phyloP scores from a whole-genome alignment of 2,888 invertebrate genomes.

The Priocnemis perturbator region DNA sequence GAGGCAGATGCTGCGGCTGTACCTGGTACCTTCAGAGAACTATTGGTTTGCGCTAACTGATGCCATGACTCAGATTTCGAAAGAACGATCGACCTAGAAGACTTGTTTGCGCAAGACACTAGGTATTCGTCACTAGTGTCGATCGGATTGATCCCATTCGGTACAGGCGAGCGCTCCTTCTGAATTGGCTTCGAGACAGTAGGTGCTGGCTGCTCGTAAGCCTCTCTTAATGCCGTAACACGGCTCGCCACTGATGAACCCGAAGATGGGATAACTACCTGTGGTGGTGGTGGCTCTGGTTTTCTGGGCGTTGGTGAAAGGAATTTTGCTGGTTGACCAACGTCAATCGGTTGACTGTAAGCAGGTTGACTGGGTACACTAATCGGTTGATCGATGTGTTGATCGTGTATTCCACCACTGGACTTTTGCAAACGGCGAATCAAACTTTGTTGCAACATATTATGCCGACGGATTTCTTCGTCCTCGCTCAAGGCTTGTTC shows the following conservation, averaged over 20 bases:
- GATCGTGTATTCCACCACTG: conserved; percentile 36
- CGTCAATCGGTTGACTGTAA: background rate
- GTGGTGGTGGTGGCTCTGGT: background rate
- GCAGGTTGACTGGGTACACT: too few species aligned
- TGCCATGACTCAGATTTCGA: conserved; percentile 90
- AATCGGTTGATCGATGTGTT: conserved; percentile 4
- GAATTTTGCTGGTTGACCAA: background rate
- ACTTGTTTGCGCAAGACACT: conserved; percentile 67
- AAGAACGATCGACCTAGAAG: conserved; percentile 68
- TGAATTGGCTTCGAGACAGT: conserved; percentile 31
- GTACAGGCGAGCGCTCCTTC: conserved; percentile 53
- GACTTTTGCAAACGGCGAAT: conserved; percentile 51
- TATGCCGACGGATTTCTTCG: conserved; percentile 68
- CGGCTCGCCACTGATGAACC: conserved; percentile 32
- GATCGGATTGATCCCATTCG: conserved; percentile 48
- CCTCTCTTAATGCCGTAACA: conserved; percentile 46
- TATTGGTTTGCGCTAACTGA: conserved; percentile 78
- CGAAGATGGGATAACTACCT: background rate
- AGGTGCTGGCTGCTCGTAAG: conserved; percentile 48
- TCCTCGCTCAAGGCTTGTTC: conserved; percentile 30
- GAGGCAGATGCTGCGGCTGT: conserved; percentile 65
- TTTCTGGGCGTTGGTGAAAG: background rate
- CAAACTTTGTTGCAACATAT: conserved; percentile 67
- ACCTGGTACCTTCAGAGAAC: background rate
- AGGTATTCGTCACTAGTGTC: conserved; percentile 73